A percentile compares a stretch with the other conserved stretches of the same genome.
Evolutionary conservation across 2,888 invertebrate species (phyloP).

Genomic region (Mythimna impura): DNA sequence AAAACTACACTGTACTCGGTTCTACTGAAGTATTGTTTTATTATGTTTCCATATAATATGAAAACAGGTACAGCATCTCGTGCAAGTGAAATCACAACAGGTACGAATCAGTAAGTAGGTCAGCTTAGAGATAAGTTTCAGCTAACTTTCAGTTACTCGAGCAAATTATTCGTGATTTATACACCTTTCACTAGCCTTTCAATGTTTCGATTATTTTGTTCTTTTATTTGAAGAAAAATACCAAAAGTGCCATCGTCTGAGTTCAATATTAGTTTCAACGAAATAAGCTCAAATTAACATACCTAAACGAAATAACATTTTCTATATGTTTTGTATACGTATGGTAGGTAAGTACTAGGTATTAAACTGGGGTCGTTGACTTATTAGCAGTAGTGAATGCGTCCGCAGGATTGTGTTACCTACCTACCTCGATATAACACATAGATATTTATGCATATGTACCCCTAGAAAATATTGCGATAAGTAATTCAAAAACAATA

Average conservation of each 20-base stretch:
- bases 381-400: constrained; percentile 4
- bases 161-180: constrained; percentile 15
- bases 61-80: constrained; percentile 22
- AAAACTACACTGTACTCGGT: too few species aligned
- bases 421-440: not conserved
- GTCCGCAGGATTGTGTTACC: constrained; percentile 16
- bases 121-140: constrained; percentile 44
- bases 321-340: not conserved
- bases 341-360: not conserved
- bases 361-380: constrained; percentile 15
- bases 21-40: too few species aligned
- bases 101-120: constrained; percentile 32
- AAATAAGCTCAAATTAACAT: constrained; percentile 1
- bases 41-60: not conserved
- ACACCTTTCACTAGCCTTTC: constrained; percentile 39
- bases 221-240: not conserved
- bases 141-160: constrained; percentile 38
- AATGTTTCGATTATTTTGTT: not conserved
- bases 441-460: not conserved
- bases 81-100: constrained; percentile 37
- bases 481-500: not conserved
- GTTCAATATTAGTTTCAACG: not conserved
- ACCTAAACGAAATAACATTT: constrained; percentile 1
- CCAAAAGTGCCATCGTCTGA: not conserved
- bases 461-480: not conserved